Percentiles rank a stretch among this genome's conserved stretches.
Evolutionary conservation across 2,888 invertebrate genomes (phyloP).

Genomic region (Teleogryllus oceanicus): DNA sequence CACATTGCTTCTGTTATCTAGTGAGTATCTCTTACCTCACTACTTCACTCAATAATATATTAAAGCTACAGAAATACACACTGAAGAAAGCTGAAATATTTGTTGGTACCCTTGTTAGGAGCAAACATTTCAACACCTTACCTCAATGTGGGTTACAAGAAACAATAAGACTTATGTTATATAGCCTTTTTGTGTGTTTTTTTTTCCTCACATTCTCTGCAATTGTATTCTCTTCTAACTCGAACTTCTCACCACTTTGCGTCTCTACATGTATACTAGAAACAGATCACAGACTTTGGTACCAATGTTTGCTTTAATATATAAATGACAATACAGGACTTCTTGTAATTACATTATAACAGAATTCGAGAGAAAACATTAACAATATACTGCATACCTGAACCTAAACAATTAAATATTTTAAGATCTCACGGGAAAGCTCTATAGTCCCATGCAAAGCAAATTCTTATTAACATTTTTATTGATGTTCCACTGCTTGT

Average conservation of each 20-base stretch:
- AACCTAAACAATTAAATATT: too few relatives aligned
- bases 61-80: not conserved
- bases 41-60: not conserved
- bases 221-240: not conserved
- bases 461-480: too few relatives aligned
- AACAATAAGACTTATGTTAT: conserved; percentile 18
- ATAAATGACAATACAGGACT: too few relatives aligned
- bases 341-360: too few relatives aligned
- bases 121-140: not conserved
- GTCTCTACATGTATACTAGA: not conserved
- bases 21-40: not conserved
- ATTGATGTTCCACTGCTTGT: too few relatives aligned
- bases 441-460: too few relatives aligned
- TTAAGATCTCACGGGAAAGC: too few relatives aligned
- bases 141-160: not conserved
- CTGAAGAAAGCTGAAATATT: not conserved
- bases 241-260: not conserved
- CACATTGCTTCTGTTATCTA: not conserved
- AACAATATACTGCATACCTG: too few relatives aligned
- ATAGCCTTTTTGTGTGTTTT: not conserved
- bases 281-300: conserved; percentile 3
- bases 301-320: not conserved
- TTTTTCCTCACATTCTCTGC: not conserved
- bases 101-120: not conserved
- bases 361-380: too few relatives aligned